Conservation (phyloP, 1,140 invertebrate genomes). For the Drosophila tani region DNA sequence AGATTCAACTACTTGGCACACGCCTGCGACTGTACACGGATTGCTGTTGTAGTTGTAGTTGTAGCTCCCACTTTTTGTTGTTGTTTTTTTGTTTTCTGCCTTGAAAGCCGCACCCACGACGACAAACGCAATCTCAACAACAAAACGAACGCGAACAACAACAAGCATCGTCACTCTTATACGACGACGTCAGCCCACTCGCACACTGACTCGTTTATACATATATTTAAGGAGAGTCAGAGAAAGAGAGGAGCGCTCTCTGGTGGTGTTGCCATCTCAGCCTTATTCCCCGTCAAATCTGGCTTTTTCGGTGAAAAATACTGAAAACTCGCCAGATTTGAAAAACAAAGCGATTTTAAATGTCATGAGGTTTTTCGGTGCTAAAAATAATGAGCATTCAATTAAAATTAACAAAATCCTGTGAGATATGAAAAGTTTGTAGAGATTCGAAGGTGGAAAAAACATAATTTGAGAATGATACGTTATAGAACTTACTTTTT, state of each 20-base stretch:
- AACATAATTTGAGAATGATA: too few relatives aligned
- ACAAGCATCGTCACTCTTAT: constrained; percentile 64
- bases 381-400: neutral
- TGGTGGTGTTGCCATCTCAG: neutral
- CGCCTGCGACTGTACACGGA: constrained; percentile 67
- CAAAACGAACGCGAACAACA: constrained; percentile 31
- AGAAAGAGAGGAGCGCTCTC: constrained; percentile 3
- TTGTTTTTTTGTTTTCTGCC: constrained; percentile 28
- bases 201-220: neutral
- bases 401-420: neutral
- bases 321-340: neutral
- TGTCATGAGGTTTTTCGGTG: neutral
- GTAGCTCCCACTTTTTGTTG: constrained; percentile 29
- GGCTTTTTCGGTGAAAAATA: neutral
- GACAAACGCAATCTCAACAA: constrained; percentile 40
- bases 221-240: neutral
- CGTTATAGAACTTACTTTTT: neutral
- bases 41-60: constrained; percentile 30
- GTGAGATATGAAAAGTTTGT: neutral
- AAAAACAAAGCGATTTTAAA: neutral
- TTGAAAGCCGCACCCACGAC: constrained; percentile 69
- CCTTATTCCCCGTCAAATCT: neutral
- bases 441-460: neutral
- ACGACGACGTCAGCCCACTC: constrained; percentile 65
- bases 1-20: constrained; percentile 67